Evolutionary conservation across 2,113 vertebrate genomes (phyloP).

Genomic region (Catharus fuscescens): DNA sequence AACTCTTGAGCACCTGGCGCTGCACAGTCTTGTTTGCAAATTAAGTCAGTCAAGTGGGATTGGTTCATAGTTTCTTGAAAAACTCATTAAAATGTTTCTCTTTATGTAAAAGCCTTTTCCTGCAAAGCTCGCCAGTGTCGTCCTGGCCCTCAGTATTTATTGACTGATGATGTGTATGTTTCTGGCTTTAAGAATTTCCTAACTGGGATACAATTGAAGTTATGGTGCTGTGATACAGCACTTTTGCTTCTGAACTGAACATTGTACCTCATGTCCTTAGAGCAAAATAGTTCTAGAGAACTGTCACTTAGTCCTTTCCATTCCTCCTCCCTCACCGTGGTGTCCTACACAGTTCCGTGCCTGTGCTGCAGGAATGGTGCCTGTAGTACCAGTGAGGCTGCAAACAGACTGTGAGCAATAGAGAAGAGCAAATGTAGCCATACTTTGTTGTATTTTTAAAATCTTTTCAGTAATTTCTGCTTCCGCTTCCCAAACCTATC

Average conservation of each 20-base stretch:
- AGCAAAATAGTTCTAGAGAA: conserved; percentile 41
- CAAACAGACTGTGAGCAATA: conserved; percentile 17
- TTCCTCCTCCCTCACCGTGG: not conserved
- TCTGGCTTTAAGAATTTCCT: conserved; percentile 24
- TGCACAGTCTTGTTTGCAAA: conserved; percentile 44
- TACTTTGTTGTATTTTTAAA: conserved; percentile 36
- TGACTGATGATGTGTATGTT: conserved; percentile 4
- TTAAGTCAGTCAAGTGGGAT: conserved; percentile 67
- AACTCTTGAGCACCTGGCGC: conserved; percentile 25
- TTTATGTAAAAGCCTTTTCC: not conserved
- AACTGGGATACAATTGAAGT: conserved; percentile 8
- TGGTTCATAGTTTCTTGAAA: conserved; percentile 19
- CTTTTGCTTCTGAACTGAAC: conserved; percentile 35
- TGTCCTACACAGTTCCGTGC: not conserved
- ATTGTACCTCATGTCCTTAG: conserved; percentile 45
- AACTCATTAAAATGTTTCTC: conserved; percentile 8
- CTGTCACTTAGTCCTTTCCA: conserved; percentile 24
- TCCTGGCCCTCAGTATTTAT: conserved; percentile 13
- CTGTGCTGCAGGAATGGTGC: not conserved
- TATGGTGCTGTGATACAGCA: conserved; percentile 1
- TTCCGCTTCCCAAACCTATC: conserved; percentile 66
- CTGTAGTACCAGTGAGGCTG: conserved; percentile 9
- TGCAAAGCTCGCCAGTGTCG: conserved; percentile 7
- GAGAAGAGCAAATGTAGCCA: conserved; percentile 52
- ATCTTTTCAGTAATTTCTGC: conserved; percentile 61